A percentile compares a stretch with the other conserved stretches of the same genome.
These are phyloP conservation scores for Heteromyza rotundicornis DNA, from an alignment of 2,888 invertebrate genomes.

Conservation along the genomic window DNA sequence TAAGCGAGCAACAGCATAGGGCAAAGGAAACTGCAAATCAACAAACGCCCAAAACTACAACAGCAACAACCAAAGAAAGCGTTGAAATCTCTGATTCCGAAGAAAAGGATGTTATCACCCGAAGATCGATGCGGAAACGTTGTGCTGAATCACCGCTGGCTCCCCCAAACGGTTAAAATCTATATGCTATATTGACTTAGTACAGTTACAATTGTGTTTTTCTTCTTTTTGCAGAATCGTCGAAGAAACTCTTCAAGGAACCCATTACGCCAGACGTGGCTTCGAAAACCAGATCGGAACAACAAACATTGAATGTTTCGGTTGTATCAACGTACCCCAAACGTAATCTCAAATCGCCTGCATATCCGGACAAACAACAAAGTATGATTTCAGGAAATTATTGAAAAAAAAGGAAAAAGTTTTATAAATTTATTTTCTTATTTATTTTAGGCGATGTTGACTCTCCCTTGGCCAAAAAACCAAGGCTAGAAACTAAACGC, in stretches of 20 bases:
- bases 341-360: constrained; percentile 8
- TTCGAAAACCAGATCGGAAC: background rate
- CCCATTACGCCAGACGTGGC: too few relatives aligned
- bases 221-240: constrained; percentile 6
- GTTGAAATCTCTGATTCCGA: background rate
- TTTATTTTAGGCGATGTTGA: too few relatives aligned
- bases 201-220: too few relatives aligned
- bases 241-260: constrained; percentile 13
- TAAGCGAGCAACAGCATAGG: too few relatives aligned
- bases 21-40: background rate
- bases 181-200: too few relatives aligned
- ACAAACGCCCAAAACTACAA: background rate
- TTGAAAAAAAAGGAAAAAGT: too few relatives aligned
- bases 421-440: too few relatives aligned
- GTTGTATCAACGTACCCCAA: background rate
- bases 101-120: constrained; percentile 6
- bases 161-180: constrained; percentile 29
- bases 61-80: background rate
- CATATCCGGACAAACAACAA: constrained; percentile 9
- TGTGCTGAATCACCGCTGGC: constrained; percentile 26
- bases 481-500: too few relatives aligned
- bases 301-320: background rate
- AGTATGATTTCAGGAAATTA: too few relatives aligned
- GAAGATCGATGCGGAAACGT: constrained; percentile 33
- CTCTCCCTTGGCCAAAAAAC: too few relatives aligned